phyloP scores from a whole-genome alignment of 2,888 invertebrate species.

The Philopedon plagiatum region DNA sequence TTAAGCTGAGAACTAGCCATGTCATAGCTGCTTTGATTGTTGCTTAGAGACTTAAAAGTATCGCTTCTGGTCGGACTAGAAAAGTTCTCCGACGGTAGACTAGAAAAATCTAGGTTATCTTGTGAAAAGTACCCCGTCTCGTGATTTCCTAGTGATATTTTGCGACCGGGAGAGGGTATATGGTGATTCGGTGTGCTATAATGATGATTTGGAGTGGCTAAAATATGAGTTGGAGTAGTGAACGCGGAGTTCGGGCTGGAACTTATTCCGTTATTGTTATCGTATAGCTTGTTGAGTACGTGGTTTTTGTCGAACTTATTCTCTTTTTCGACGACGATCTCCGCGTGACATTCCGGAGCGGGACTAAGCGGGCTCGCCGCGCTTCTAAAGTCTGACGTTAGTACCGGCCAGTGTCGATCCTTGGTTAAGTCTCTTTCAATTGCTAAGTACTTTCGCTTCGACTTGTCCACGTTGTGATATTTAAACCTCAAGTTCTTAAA shows the following conservation, averaged over 20 bases:
- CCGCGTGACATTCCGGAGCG: constrained; percentile 68
- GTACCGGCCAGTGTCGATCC: constrained; percentile 78
- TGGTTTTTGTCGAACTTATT: constrained; percentile 69
- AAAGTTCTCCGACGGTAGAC: constrained; percentile 56
- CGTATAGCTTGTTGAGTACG: constrained; percentile 70
- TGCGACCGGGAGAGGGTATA: constrained; percentile 5
- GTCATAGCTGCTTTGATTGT: constrained; percentile 58
- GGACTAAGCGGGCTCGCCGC: constrained; percentile 65
- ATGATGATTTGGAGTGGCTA: constrained; percentile 40
- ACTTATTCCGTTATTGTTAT: constrained; percentile 36
- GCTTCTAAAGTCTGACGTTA: constrained; percentile 68
- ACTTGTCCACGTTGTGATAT: constrained; percentile 73
- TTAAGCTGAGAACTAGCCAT: constrained; percentile 59
- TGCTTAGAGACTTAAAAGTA: constrained; percentile 60
- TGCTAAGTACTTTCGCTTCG: constrained; percentile 76
- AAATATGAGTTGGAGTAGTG: constrained; percentile 45
- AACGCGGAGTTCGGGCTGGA: constrained; percentile 47
- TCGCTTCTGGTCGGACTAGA: constrained; percentile 57
- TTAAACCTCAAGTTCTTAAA: constrained; percentile 73
- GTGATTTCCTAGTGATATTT: constrained; percentile 33
- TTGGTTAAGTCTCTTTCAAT: constrained; percentile 74
- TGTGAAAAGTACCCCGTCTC: constrained; percentile 55
- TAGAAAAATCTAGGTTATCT: constrained; percentile 60
- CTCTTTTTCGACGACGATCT: constrained; percentile 71
- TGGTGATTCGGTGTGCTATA: constrained; percentile 40